Evolutionary conservation across 2,888 invertebrate genomes (phyloP).

Genomic region (Glaucopsyche alexis): DNA sequence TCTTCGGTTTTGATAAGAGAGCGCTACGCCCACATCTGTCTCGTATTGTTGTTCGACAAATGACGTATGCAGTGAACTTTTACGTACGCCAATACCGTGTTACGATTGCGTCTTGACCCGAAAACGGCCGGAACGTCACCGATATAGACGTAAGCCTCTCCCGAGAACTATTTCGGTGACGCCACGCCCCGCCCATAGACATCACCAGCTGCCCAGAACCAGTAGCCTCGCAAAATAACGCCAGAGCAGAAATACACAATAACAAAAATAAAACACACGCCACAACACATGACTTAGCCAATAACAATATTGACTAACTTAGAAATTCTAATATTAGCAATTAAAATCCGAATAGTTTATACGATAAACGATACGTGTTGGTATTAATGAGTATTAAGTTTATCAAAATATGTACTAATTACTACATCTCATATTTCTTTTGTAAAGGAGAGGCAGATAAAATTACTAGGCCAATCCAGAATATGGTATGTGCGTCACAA

Average conservation of each 20-base stretch:
- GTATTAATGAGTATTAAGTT: not conserved
- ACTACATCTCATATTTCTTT: not conserved
- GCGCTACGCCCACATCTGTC: slow-evolving; percentile 35
- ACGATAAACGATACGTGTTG: not conserved
- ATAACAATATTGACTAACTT: slow-evolving; percentile 39
- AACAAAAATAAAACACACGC: slow-evolving; percentile 48
- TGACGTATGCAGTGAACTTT: slow-evolving; percentile 35
- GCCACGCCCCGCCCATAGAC: slow-evolving; percentile 61
- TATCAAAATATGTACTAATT: not conserved
- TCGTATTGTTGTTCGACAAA: slow-evolving; percentile 33
- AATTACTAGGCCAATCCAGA: not conserved
- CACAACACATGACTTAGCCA: slow-evolving; percentile 40
- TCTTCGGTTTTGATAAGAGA: slow-evolving; percentile 32
- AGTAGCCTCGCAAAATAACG: slow-evolving; percentile 38
- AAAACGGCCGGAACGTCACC: slow-evolving; percentile 59
- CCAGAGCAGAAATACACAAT: slow-evolving; percentile 55
- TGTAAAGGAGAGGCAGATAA: not conserved
- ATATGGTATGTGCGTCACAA: not conserved
- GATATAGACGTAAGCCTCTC: slow-evolving; percentile 69
- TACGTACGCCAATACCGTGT: slow-evolving; percentile 42
- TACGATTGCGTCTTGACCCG: slow-evolving; percentile 49
- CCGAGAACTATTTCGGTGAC: slow-evolving; percentile 59
- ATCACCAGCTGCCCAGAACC: slow-evolving; percentile 45
- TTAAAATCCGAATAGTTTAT: not conserved
- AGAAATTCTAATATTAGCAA: slow-evolving; percentile 17